These are phyloP conservation scores for Tetrax tetrax DNA, from an alignment of 2,113 vertebrate genomes.

Conservation along the genomic window DNA sequence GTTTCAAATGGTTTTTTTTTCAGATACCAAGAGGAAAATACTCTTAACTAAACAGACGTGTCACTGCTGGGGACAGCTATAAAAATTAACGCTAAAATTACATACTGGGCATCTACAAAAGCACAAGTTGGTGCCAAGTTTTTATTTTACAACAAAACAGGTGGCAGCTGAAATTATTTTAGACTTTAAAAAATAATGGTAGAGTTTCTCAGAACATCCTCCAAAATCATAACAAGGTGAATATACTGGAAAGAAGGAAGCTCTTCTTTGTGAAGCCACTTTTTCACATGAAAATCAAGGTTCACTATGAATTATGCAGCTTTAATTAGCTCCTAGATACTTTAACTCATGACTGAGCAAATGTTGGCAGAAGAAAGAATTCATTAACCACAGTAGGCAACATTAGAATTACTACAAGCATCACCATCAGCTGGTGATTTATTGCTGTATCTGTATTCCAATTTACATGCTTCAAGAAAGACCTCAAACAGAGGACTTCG, in stretches of 20 bases:
- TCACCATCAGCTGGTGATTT: background rate
- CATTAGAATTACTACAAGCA: background rate
- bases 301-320: background rate
- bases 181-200: background rate
- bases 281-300: background rate
- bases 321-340: background rate
- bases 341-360: background rate
- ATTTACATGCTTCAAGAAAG: background rate
- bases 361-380: background rate
- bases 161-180: slow-evolving; percentile 1
- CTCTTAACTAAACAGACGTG: slow-evolving; percentile 12
- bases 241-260: background rate
- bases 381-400: background rate
- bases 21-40: slow-evolving; percentile 56
- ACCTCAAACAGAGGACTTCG: fast-evolving
- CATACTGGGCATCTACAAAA: slow-evolving; percentile 54
- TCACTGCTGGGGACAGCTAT: slow-evolving; percentile 21
- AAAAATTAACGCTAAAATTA: slow-evolving; percentile 30
- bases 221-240: background rate
- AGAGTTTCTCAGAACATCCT: background rate
- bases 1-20: slow-evolving; percentile 13
- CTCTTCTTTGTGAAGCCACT: background rate
- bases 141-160: slow-evolving; percentile 67
- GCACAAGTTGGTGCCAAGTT: slow-evolving; percentile 80
- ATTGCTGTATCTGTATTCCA: background rate